Conservation (phyloP, 2,797 vertebrate genomes). For the Brachyrhaphis roseni region DNA sequence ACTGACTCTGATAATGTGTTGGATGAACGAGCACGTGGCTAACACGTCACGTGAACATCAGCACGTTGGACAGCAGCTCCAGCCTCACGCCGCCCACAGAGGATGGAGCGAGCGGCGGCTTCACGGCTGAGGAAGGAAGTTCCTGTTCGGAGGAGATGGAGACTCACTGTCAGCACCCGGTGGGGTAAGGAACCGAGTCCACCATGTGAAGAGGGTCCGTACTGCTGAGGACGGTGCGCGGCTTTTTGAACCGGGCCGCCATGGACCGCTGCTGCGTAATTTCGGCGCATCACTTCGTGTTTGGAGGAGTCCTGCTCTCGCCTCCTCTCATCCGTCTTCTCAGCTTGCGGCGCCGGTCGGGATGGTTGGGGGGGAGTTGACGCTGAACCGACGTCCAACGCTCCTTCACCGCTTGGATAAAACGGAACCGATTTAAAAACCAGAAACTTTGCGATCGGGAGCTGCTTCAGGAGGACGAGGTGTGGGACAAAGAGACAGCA, state of each 20-base stretch:
- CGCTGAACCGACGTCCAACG: background rate
- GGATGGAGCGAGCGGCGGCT: conserved; percentile 17
- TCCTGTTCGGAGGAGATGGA: conserved; percentile 7
- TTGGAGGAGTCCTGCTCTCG: conserved; percentile 63
- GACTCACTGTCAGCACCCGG: conserved; percentile 1
- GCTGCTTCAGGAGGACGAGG: background rate
- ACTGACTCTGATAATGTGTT: conserved; percentile 4
- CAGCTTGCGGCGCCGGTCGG: conserved; percentile 51
- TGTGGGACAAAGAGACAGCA: conserved; percentile 27
- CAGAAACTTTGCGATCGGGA: background rate
- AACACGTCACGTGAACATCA: conserved; percentile 68
- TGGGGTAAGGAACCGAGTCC: background rate
- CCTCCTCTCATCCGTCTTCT: conserved; percentile 30
- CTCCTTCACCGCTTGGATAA: background rate
- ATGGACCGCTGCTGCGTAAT: conserved; percentile 16
- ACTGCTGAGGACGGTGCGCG: conserved; percentile 9
- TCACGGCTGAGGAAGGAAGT: conserved; percentile 14
- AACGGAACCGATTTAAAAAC: conserved; percentile 12
- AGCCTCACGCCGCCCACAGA: conserved; percentile 23
- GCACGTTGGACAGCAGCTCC: conserved; percentile 76
- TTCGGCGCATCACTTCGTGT: conserved; percentile 21
- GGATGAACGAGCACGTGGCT: conserved; percentile 56
- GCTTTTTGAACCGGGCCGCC: conserved; percentile 28
- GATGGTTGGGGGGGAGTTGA: conserved; percentile 33
- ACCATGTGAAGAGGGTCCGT: conserved; percentile 17